Evolutionary conservation across 2,888 invertebrate species (phyloP).

Genomic region (Parapristionchus giblindavisi): DNA sequence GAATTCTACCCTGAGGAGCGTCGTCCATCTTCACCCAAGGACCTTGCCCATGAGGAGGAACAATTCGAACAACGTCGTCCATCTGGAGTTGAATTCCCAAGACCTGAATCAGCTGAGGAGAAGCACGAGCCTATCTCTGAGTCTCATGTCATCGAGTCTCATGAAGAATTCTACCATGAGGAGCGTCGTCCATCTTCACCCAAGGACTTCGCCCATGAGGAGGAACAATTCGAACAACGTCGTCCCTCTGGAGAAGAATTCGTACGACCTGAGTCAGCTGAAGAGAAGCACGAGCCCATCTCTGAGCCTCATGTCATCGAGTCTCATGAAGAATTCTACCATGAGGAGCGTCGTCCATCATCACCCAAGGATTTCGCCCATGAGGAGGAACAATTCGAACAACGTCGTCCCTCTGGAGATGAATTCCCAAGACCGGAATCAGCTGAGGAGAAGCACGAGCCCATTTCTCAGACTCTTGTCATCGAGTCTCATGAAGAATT

Average conservation of each 20-base stretch:
- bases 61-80: neutral
- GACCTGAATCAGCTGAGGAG: slow-evolving; percentile 33
- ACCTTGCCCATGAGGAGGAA: no score
- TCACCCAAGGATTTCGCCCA: slow-evolving; percentile 39
- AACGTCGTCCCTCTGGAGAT: neutral
- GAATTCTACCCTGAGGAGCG: slow-evolving; percentile 32
- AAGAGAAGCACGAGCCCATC: slow-evolving; percentile 7
- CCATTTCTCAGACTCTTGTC: neutral
- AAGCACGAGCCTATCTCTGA: slow-evolving; percentile 9
- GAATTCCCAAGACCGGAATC: neutral
- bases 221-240: neutral
- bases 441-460: slow-evolving; percentile 28
- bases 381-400: slow-evolving; percentile 30
- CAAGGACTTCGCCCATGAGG: slow-evolving; percentile 6
- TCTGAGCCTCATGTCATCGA: slow-evolving; percentile 14
- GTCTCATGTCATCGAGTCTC: slow-evolving; percentile 18
- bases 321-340: neutral
- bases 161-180: slow-evolving; percentile 8
- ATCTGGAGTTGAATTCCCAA: slow-evolving; percentile 1
- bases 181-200: slow-evolving; percentile 30
- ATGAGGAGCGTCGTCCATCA: slow-evolving; percentile 34
- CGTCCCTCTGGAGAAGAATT: slow-evolving; percentile 2
- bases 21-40: no score
- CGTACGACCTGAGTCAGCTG: neutral
- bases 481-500: slow-evolving; percentile 20